A percentile compares a stretch with the other conserved stretches of the same genome.
Evolutionary conservation across 2,797 vertebrate genomes (phyloP).

Genomic region (Hippoglossus hippoglossus): DNA sequence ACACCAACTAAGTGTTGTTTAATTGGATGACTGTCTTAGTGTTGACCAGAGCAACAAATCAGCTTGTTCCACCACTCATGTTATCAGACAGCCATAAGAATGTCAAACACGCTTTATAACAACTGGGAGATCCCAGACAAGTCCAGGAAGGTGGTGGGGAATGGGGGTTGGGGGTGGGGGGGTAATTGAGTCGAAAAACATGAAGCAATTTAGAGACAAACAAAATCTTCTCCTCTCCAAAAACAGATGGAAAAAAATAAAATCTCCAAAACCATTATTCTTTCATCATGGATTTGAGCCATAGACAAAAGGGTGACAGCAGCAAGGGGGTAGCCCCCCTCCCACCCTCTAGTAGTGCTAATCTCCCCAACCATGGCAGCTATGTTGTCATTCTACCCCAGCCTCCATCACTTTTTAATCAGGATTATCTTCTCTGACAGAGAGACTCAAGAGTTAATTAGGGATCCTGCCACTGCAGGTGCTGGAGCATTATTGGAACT

Average conservation of each 20-base stretch:
- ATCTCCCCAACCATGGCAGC: constrained; percentile 1
- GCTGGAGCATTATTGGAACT: constrained; percentile 26
- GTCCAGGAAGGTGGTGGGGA: constrained; percentile 3
- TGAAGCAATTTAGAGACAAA: constrained; percentile 25
- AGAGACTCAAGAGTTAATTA: constrained; percentile 73
- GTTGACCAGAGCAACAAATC: not conserved
- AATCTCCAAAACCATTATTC: constrained; percentile 33
- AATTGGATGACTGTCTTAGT: constrained; percentile 13
- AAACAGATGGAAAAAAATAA: constrained; percentile 15
- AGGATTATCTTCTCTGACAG: constrained; percentile 78
- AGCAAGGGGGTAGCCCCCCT: constrained; percentile 25
- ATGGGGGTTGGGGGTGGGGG: no score
- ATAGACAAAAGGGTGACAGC: constrained; percentile 62
- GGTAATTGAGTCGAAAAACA: not conserved
- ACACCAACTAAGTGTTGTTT: not conserved
- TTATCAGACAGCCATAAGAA: not conserved
- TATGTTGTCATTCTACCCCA: constrained; percentile 59
- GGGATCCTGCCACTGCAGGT: constrained; percentile 53
- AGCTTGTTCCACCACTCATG: not conserved
- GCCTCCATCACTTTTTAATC: constrained; percentile 77
- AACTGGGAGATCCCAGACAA: not conserved
- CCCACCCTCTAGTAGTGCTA: constrained; percentile 6
- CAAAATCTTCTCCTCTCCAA: constrained; percentile 33
- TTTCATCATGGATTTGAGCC: constrained; percentile 51
- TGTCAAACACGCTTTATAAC: constrained; percentile 6